These are phyloP conservation scores for Macaria liturata DNA, from an alignment of 2,888 invertebrate species.

Conservation along the genomic window DNA sequence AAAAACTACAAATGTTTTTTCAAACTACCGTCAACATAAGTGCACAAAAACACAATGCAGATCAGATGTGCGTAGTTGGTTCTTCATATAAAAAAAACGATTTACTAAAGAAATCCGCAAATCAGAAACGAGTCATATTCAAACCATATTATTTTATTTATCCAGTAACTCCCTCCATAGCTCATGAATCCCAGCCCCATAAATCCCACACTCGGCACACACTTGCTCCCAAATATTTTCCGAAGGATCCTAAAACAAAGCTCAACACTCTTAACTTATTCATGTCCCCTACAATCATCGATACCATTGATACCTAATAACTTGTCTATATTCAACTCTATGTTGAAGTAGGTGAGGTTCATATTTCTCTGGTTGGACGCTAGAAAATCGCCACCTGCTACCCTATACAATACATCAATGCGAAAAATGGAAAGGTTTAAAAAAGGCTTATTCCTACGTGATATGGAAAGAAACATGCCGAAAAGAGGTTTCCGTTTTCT, in stretches of 20 bases:
- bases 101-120: no score
- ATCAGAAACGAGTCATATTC: no score
- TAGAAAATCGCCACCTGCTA: conserved; percentile 49
- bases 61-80: no score
- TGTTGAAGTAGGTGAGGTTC: no score
- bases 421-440: conserved; percentile 47
- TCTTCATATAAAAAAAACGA: no score
- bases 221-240: conserved; percentile 43
- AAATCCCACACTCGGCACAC: conserved; percentile 11
- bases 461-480: conserved; percentile 32
- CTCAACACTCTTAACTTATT: conserved; percentile 52
- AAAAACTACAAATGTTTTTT: no score
- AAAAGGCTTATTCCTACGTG: conserved; percentile 42
- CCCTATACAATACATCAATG: conserved; percentile 41
- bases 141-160: no score
- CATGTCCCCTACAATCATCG: conserved; percentile 52
- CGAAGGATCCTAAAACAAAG: conserved; percentile 38
- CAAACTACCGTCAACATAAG: no score
- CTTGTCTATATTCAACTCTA: no score
- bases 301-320: conserved; percentile 40
- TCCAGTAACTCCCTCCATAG: no score
- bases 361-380: no score
- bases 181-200: conserved; percentile 4
- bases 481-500: conserved; percentile 15
- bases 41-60: no score